Evolutionary conservation across 2,797 vertebrate species (phyloP), one percentile per base, ranked within the genome.

Genomic region (Crenichthys baileyi): DNA sequence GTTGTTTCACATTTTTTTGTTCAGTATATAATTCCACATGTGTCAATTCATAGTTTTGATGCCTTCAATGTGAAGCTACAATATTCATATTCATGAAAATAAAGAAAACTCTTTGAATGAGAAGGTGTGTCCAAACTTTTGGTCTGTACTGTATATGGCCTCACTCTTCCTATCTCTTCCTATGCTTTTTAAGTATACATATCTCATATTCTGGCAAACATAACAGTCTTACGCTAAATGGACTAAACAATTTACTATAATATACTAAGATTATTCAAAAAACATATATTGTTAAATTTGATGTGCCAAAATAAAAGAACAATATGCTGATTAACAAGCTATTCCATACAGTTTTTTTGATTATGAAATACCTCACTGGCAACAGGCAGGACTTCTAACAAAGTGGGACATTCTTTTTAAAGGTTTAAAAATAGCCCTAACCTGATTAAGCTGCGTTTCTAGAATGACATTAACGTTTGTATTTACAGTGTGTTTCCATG

Each of bases 361-460:
- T 51, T 44, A 65, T 72, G 39, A 73, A 80, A 29, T 50, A 75
- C 77, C 56, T 71, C 39, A 46, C 73, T 39, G 58, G 51, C 31
- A 53, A 76, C 39, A 65, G 31, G 46, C 70, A 77, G 50, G 39
- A 50, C 75, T 76, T 51, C 58, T 78, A 81, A 56, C 73, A 83
- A 88, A 89, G 79, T 90, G 73, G 67, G 79, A 0, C 82, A 67
- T 50, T 77, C 12, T 85, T 74, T 79, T 82, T 75, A 51, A 2
- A 73, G 75, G 83, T 80, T 85, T 87, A 87, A 87, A 91, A 88
- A 91, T 88, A 91, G 68, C 18, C 5, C 0, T 86, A 87, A 86
- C 82, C 84, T 83, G 67, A 85, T 85, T 75, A 73, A 73, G 72
- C 74, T 55, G 61, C 8, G 65, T 76, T 73, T 84, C 51, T 72